phyloP scores from a whole-genome alignment of 2,113 vertebrate genomes.

The Rhadina sibilatrix region DNA sequence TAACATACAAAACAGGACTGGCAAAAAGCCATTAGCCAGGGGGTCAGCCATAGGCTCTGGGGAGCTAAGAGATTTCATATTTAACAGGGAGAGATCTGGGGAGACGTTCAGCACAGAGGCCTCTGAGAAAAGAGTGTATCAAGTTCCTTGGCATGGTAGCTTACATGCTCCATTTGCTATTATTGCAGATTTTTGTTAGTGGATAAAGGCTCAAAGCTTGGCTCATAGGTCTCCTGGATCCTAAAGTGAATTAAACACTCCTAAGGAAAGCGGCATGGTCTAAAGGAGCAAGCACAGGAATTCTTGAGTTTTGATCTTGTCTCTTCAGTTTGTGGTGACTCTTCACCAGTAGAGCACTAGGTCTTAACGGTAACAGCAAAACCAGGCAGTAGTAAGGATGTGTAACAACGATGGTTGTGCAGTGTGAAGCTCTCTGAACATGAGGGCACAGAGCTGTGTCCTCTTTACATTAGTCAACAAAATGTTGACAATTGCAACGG shows the following conservation, averaged over 20 bases:
- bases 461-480: not conserved
- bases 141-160: constrained; percentile 41
- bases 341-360: not conserved
- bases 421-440: not conserved
- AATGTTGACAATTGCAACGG: not conserved
- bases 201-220: constrained; percentile 55
- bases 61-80: constrained; percentile 15
- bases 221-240: constrained; percentile 16
- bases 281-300: not conserved
- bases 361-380: not conserved
- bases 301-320: not conserved
- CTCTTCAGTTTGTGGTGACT: not conserved
- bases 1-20: constrained; percentile 13
- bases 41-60: not conserved
- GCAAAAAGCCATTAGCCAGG: constrained; percentile 31
- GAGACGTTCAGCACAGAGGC: constrained; percentile 42
- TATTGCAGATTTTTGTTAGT: constrained; percentile 50
- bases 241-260: constrained; percentile 9
- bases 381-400: not conserved
- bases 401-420: not conserved
- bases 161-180: constrained; percentile 53
- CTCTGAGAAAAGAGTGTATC: constrained; percentile 36
- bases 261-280: not conserved
- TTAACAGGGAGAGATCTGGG: constrained; percentile 26
- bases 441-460: not conserved